Evolutionary conservation across 2,113 vertebrate species (phyloP).

Genomic region (Silurus glanis): DNA sequence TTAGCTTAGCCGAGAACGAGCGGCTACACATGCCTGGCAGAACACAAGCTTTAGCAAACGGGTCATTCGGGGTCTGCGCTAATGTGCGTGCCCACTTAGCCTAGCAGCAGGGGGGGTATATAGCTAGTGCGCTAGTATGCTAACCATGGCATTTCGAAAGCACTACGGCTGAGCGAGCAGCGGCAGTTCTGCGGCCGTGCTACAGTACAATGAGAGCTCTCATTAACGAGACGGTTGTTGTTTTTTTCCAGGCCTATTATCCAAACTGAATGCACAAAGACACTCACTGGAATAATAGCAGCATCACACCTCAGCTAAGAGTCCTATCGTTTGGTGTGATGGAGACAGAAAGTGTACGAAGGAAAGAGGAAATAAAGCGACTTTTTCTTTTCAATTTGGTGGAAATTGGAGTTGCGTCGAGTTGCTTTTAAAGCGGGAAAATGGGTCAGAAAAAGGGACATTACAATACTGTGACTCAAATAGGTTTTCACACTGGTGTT

Average conservation of each 20-base stretch:
- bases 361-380: not conserved
- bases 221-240: conserved; percentile 13
- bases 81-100: conserved; percentile 38
- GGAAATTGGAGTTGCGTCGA: conserved; percentile 10
- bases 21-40: conserved; percentile 1
- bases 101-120: not conserved
- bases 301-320: conserved; percentile 3
- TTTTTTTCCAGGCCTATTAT: conserved; percentile 24
- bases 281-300: conserved; percentile 28
- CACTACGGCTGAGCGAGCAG: conserved; percentile 15
- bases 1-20: conserved; percentile 16
- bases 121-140: not conserved
- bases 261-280: conserved; percentile 19
- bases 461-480: not conserved
- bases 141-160: conserved; percentile 11
- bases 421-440: not conserved
- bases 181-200: not conserved
- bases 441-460: conserved; percentile 1
- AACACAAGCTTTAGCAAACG: not conserved
- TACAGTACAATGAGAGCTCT: not conserved
- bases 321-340: conserved; percentile 8
- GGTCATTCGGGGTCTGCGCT: conserved; percentile 4
- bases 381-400: conserved; percentile 27
- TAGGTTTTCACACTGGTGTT: not conserved
- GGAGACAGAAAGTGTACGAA: not conserved